Evolutionary conservation across 2,888 invertebrate genomes (phyloP), one percentile per base, ranked within the genome.

Genomic region (Chymomyza amoena): DNA sequence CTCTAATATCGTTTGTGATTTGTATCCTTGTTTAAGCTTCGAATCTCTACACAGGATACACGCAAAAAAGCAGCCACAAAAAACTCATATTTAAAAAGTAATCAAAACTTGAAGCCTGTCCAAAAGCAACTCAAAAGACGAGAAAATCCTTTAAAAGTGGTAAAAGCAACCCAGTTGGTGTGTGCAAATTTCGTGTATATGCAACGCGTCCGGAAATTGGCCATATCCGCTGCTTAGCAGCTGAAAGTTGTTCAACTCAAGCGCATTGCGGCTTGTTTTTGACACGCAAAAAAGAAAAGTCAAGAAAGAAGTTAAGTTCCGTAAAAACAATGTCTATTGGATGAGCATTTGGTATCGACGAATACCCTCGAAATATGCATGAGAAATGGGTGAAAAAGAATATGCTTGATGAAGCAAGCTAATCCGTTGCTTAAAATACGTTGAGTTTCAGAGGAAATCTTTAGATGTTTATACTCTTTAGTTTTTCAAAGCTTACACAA

Each of bases 191-290:
- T 54, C 64, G 61, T 64, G 45, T 72, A 72, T 69, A 68, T 56
- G 72, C 66, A 68, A 69, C 76, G 75, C 60, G 73, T 70, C 66
- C 84, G 88, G 89, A 90, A 83, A 90, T 88, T 75, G 74, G 71
- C 74, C 72, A 88, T 90, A 88, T 89, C 89, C 89, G 87, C 72
- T 71, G 69, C 79, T 72, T 61, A 81, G 73, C 79, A 75, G 77
- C 66, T 77, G 61, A 81, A 84, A 86, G 87, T 82, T 85, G 72
- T 76, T 82, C 72, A 73, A 69, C 72, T 73, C 79, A 56, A 18
- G 57, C 69, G 68, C 59, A 69, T 63, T 45, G 71, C 65, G 68
- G 68, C 10, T 13, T 66, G 59, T 66, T 66, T 66, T 66, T 66
- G 60, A 60, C 60, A 66, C 32, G 16, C n/a, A 15, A 18, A 36